Base-by-base conservation (phyloP, 2,888 invertebrate genomes). In the Junonia oenone region DNA sequence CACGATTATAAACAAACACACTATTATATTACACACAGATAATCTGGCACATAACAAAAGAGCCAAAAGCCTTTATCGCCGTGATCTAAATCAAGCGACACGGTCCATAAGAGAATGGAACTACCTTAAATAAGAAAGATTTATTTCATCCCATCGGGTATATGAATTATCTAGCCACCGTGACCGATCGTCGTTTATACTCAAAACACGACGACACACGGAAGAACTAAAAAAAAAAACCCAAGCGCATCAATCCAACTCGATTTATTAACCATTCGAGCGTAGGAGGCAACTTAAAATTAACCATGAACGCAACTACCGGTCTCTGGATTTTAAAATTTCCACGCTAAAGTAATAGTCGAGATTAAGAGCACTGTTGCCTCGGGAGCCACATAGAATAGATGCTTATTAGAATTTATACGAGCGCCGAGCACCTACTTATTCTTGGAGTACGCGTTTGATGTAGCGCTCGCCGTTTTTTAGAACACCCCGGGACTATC, bases 401-500 rank as follows among this genome's bases (percentile, higher is more conserved):
- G 79, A 78, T 73, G 77, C 76, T 84, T 86, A 88, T 88, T 86
- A 86, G 80, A 83, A 83, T 86, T 81, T 87, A 86, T 84, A 78
- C 81, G 68, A 72, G 68, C 68, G 59, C 61, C 63, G 67, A 67
- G 68, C 61, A 63, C 58, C 63, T 65, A 68, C 72, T 72, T 70
- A 65, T 61, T 65, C 60, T 58, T 69, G 52, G 64, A 72, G 71
- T 65, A 75, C 73, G 70, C 75, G 70, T 77, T 69, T 82, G 78
- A 81, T 79, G 65, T 71, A 79, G 73, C 73, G 69, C 73, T 68
- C 61, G 66, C 69, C 69, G 76, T 82, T 82, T 84, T 85, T 84
- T 76, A 79, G 75, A 75, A 75, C 74, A 76, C 76, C 68, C 72
- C 67, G 66, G 68, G 71, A 72, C 78, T 76, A 82, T 82, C 79